phyloP scores from a whole-genome alignment of 2,888 invertebrate genomes.

The Buathra laborator region DNA sequence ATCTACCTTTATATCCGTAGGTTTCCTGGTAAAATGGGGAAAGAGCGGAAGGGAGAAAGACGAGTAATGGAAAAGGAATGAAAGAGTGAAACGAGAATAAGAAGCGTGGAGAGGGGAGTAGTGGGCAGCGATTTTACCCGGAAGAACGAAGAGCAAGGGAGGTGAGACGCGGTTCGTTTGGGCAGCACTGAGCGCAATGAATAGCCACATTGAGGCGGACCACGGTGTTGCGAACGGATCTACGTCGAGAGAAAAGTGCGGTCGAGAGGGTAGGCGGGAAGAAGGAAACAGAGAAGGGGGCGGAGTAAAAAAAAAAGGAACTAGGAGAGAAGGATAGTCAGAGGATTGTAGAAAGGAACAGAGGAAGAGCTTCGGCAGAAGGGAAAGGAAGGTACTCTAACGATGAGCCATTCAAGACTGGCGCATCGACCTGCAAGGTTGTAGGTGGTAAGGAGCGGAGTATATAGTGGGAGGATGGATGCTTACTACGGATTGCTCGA shows the following conservation, averaged over 20 bases:
- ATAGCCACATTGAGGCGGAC: conserved; percentile 71
- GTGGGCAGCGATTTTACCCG: conserved; percentile 52
- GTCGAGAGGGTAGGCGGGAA: conserved; percentile 41
- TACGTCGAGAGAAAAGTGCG: conserved; percentile 59
- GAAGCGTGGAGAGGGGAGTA: conserved; percentile 28
- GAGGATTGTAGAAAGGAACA: conserved; percentile 28
- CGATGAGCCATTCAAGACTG: conserved; percentile 75
- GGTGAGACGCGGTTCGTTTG: conserved; percentile 69
- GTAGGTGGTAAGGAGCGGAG: conserved; percentile 62
- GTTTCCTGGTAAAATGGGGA: conserved; percentile 55
- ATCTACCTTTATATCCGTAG: conserved; percentile 57
- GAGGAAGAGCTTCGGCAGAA: conserved; percentile 60
- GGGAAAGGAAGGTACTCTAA: conserved; percentile 74
- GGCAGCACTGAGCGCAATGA: conserved; percentile 71
- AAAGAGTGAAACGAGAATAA: conserved; percentile 13
- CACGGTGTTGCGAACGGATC: conserved; percentile 68
- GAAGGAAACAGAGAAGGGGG: conserved; percentile 47
- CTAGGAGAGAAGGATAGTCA: conserved; percentile 24
- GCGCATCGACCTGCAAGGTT: conserved; percentile 72
- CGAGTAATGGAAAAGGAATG: conserved; percentile 29
- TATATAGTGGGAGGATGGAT: conserved; percentile 46
- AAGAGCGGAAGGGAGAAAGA: conserved; percentile 23
- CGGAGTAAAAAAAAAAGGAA: conserved; percentile 31
- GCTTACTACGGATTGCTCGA: conserved; percentile 57
- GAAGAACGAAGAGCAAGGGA: conserved; percentile 57